phyloP scores from a whole-genome alignment of 2,888 invertebrate genomes.

The Macrosiphum euphorbiae region DNA sequence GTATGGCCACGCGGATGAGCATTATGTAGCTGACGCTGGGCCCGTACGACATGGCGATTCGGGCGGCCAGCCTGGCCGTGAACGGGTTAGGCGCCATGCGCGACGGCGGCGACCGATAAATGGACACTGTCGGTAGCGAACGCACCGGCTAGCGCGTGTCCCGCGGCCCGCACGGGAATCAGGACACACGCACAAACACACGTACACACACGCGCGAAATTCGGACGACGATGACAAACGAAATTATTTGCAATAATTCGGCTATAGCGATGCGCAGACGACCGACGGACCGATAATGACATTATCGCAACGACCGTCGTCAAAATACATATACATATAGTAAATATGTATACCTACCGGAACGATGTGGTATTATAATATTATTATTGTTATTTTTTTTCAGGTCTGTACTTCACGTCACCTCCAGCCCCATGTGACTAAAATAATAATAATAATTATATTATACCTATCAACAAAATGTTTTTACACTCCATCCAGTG shows the following conservation, averaged over 20 bases:
- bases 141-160: background rate
- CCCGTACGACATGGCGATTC: constrained; percentile 74
- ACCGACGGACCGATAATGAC: background rate
- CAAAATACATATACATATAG: too few species aligned
- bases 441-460: background rate
- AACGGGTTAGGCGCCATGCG: constrained; percentile 39
- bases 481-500: background rate
- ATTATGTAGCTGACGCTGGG: constrained; percentile 78
- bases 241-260: background rate
- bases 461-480: background rate
- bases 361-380: background rate
- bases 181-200: background rate
- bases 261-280: background rate
- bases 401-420: background rate
- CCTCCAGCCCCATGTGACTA: background rate
- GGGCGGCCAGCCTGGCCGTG: constrained; percentile 70
- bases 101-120: constrained; percentile 13
- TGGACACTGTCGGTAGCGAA: background rate
- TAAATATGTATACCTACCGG: background rate
- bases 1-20: constrained; percentile 77
- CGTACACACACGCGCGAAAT: background rate
- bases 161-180: background rate
- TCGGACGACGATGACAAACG: background rate
- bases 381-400: background rate
- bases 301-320: background rate